Evolutionary conservation across 2,888 invertebrate species (phyloP).

Genomic region (Philopedon plagiatum): DNA sequence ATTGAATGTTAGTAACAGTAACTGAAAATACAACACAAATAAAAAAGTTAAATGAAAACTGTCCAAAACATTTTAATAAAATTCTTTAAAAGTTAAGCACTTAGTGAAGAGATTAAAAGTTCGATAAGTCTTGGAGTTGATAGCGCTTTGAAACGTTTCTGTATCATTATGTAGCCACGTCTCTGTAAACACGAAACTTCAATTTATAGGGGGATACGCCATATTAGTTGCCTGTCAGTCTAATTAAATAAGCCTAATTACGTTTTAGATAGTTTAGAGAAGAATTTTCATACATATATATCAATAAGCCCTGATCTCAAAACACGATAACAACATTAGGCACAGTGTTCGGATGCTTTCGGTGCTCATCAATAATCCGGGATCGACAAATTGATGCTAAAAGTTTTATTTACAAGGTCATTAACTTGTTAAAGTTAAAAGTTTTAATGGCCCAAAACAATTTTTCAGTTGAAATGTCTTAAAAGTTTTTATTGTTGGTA

Average conservation of each 20-base stretch:
- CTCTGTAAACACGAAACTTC: conserved; percentile 66
- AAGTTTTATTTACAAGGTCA: conserved; percentile 46
- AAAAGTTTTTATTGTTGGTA: neutral
- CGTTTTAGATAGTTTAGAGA: conserved; percentile 66
- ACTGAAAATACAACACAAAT: neutral
- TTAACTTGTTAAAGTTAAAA: conserved; percentile 18
- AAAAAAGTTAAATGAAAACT: conserved; percentile 12
- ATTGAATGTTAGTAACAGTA: neutral
- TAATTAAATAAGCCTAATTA: conserved; percentile 69
- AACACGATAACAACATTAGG: conserved; percentile 58
- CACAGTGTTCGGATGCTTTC: conserved; percentile 41
- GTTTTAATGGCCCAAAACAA: conserved; percentile 4
- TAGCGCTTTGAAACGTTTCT: conserved; percentile 58
- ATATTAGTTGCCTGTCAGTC: conserved; percentile 68
- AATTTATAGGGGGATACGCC: conserved; percentile 64
- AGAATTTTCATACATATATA: conserved; percentile 58
- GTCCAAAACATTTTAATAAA: conserved; percentile 17
- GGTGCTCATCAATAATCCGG: conserved; percentile 27
- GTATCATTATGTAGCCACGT: conserved; percentile 59
- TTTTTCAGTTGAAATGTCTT: neutral
- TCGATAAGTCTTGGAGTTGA: conserved; percentile 54
- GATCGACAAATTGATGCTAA: conserved; percentile 34
- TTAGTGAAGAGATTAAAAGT: conserved; percentile 62
- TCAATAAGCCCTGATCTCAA: conserved; percentile 56
- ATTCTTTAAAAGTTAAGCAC: conserved; percentile 53